Base-by-base conservation (phyloP, 2,888 invertebrate genomes). In the Drosophila macrospina region DNA sequence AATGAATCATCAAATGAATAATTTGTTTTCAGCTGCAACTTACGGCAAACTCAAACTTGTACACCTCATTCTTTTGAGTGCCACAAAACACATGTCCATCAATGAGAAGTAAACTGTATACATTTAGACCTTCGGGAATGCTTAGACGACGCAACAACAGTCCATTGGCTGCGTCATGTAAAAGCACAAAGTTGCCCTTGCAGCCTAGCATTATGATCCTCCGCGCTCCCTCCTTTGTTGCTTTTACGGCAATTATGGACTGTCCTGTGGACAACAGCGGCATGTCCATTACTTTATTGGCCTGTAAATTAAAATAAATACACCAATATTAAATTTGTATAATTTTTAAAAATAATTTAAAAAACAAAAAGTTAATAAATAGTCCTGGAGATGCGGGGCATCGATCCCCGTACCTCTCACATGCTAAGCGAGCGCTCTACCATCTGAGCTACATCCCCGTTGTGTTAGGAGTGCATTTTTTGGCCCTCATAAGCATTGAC, bases 31-130 rank as follows among this genome's bases (percentile, higher is more conserved):
- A 34, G 13, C 41, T 36, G 36, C 32, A 16, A 94, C 95, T 94
- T 87, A 96, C 96, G 78, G 94, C 93, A 92, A 96, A 96, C 91
- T 95, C 95, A 89, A 95, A 95, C n/a, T 95, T 94, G 66, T 95
- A 94, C 89, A 96, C 95, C 80, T 95, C 94, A 71, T 95, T 94
- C 73, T 93, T 94, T 84, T 95, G 95, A 0, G 96, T 96, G 5
- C 96, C 96, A 82, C 96, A 96, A 90, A 95, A 96, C n/a, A 96
- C 93, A 68, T 94, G 93, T 57, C 94, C 95, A 36, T 94, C 93
- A 79, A 95, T 94, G 74, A 95, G 93, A n/a, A 95, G 92, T 59
- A 96, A 90, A 6, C 95, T 95, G 86, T 96, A 96, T 0, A 96
- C 95, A 0, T 96, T 95, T 85, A 93, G 92, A 41, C 92, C 93